phyloP scores from a whole-genome alignment of 1,140 invertebrate genomes.

The Elysia chlorotica region DNA sequence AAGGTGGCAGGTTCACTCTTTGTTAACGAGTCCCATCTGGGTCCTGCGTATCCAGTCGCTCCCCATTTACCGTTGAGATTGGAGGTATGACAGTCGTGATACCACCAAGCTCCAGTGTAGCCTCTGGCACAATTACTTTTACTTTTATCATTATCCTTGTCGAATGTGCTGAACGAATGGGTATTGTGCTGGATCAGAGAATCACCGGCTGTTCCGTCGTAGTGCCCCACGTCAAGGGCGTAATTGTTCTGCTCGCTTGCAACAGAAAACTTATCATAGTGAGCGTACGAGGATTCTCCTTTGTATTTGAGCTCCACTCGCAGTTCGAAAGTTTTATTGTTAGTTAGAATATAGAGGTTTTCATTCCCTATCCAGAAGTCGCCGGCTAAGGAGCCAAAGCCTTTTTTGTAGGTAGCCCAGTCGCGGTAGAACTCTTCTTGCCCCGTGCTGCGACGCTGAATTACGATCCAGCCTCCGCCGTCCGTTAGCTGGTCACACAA shows the following conservation, averaged over 20 bases:
- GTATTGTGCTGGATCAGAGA: slow-evolving; percentile 42
- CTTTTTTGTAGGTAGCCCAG: slow-evolving; percentile 48
- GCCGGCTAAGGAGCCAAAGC: slow-evolving; percentile 40
- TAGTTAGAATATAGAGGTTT: slow-evolving; percentile 47
- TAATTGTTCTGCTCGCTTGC: slow-evolving; percentile 71
- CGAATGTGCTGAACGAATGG: slow-evolving; percentile 55
- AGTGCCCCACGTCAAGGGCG: slow-evolving; percentile 69
- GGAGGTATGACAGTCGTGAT: slow-evolving; percentile 84
- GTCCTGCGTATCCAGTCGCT: too few species aligned
- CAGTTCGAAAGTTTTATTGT: slow-evolving; percentile 65
- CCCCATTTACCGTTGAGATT: slow-evolving; percentile 96
- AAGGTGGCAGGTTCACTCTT: too few species aligned
- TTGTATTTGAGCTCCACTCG: slow-evolving; percentile 72
- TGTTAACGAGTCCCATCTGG: too few species aligned
- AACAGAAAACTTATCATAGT: slow-evolving; percentile 72
- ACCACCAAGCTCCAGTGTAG: slow-evolving; percentile 67
- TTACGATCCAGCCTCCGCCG: slow-evolving; percentile 84
- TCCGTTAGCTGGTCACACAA: too few species aligned
- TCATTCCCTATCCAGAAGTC: slow-evolving; percentile 57
- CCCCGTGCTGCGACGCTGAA: slow-evolving; percentile 68
- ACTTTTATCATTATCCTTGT: slow-evolving; percentile 62
- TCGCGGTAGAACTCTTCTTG: slow-evolving; percentile 40
- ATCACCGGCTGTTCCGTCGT: slow-evolving; percentile 65
- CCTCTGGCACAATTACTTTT: slow-evolving; percentile 73
- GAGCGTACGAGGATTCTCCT: slow-evolving; percentile 63